These are phyloP conservation scores for Florisuga fusca DNA, from an alignment of 2,797 vertebrate species.

Conservation along the genomic window DNA sequence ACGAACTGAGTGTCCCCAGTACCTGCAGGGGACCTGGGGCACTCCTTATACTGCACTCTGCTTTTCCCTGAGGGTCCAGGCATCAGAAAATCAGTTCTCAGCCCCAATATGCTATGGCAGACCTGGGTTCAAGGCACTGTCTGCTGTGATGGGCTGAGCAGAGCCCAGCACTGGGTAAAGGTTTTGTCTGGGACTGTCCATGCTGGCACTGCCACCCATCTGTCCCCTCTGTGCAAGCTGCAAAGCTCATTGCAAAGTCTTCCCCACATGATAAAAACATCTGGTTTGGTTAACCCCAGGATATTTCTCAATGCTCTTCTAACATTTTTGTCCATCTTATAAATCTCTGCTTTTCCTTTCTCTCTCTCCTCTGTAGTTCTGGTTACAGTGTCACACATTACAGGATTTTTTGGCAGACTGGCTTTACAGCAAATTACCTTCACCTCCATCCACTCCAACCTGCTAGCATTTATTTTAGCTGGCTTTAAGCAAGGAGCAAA, in stretches of 20 bases:
- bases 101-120: background rate
- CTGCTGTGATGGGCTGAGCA: background rate
- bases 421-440: background rate
- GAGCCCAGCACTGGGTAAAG: background rate
- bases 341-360: background rate
- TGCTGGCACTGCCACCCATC: background rate
- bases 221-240: fast-evolving
- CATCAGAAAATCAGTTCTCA: background rate
- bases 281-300: background rate
- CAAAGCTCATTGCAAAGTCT: fast-evolving
- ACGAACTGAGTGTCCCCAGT: background rate
- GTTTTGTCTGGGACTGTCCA: background rate
- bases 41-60: background rate
- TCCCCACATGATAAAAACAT: fast-evolving
- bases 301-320: background rate
- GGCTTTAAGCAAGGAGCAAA: background rate
- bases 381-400: background rate
- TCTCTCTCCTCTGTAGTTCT: background rate
- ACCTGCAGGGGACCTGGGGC: fast-evolving
- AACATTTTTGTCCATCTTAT: background rate
- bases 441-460: background rate
- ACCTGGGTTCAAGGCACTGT: background rate
- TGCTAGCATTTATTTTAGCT: background rate
- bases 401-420: background rate
- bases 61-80: fast-evolving